Evolutionary conservation across 1,140 invertebrate genomes (phyloP), one percentile per base, ranked within the genome.

Genomic region (Rhopalosiphum padi): DNA sequence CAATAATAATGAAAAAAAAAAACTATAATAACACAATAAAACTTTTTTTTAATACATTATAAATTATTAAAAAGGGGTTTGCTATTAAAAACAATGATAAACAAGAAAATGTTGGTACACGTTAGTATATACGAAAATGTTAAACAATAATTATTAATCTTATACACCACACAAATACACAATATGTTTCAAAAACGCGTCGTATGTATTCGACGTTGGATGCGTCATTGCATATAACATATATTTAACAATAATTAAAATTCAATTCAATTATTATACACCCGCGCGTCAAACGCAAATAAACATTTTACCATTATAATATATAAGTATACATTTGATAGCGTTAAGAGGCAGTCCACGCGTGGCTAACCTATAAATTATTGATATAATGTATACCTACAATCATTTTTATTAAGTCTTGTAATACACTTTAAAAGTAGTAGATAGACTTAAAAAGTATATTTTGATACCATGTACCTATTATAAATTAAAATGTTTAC

Each of bases 161-260:
- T 77, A n/a, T 77, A 77, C 60, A 77, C 15, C 11, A n/a, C 60
- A 77, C n/a, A 30, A 30, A 60, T 30, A 60, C 55, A 60, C 25
- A 30, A 60, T 30, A 23, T 30, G 55, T 60, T 60, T 30, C 0
- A 60, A 30, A 15, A 60, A 60, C 55, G 30, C 55, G 30, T 60
- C 55, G 3, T 11, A 60, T 30, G 4, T 30, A 60, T 60, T 30
- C 1, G 15, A n/a, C 30, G 1, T 68, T 68, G 60, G 30, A 15
- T n/a, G 60, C 18, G 30, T 35, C 4, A 77, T 77, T 77, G 15
- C 60, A n/a, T n/a, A 18, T 21, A 77, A 77, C 60, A 77, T 77
- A 77, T 77, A n/a, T 77, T 77, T n/a, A 77, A 77, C 60, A 77
- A 77, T 77, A 77, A 77, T 77, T 77, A 77, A n/a, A 77, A 77